Evolutionary conservation across 2,113 vertebrate genomes (phyloP), one percentile per base, ranked within the genome.

Genomic region (Cololabis saira): DNA sequence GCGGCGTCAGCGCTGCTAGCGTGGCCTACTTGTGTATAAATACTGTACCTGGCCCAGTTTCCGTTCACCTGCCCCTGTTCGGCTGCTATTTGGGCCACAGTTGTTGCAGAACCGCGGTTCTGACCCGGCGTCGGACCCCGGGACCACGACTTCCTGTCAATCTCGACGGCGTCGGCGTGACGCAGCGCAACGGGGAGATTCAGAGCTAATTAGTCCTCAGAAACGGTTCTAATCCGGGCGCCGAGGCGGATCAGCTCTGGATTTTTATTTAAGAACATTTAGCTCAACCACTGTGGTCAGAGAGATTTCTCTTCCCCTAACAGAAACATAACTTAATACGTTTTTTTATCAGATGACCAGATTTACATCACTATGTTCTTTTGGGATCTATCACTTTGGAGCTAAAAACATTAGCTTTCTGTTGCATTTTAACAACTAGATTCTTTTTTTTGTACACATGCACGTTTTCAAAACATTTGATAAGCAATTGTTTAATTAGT

Each of bases 221-320:
- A n/a, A 50, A 49, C 61, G 37, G 17, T 24, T 71, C 37, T 71
- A 44, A 74, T 71, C 18, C 71, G 33, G 52, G 66, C n/a, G n/a
- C n/a, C n/a, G n/a, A n/a, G n/a, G n/a, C n/a, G n/a, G n/a, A n/a
- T n/a, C n/a, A n/a, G n/a, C n/a, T n/a, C n/a, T n/a, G n/a, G n/a
- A 27, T 51, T 87, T 93, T 93, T 90, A 92, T 91, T 93, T 83
- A 91, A 88, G 87, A 90, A 92, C 89, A 92, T 90, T 89, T 78
- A 91, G 82, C 90, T 86, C 65, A 87, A 79, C 76, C 74, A 87
- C 64, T 85, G 55, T 69, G 73, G 67, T 81, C 86, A 90, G 86
- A 90, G 90, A 86, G 64, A 14, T 74, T 87, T 60, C 74, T 83
- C 84, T 74, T 71, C 75, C n/a, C 60, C 47, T 69, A 83, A 86